These are phyloP conservation scores for Corapipo altera DNA, from an alignment of 2,113 vertebrate genomes.

Conservation along the genomic window DNA sequence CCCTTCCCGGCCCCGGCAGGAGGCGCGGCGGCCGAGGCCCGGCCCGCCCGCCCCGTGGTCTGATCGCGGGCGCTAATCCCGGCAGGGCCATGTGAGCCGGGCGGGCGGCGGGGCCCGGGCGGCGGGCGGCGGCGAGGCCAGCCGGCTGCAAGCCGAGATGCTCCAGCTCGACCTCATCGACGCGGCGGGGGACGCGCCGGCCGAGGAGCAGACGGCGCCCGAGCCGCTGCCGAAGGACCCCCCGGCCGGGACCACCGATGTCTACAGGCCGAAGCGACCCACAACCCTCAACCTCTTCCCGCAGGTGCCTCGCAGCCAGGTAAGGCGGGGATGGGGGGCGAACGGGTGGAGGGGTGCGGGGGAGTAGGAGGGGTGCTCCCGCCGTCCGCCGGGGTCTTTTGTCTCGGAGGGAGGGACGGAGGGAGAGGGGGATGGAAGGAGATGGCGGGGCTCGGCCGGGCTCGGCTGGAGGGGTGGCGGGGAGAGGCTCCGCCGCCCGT, in stretches of 20 bases:
- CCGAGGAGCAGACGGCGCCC: slow-evolving; percentile 67
- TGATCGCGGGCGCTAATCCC: slow-evolving; percentile 66
- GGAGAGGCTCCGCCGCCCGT: not conserved
- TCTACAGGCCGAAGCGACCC: slow-evolving; percentile 92
- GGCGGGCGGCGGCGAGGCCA: slow-evolving; percentile 80
- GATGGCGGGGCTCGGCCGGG: no score
- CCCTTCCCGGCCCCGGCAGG: not conserved
- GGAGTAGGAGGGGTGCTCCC: not conserved
- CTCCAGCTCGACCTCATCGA: slow-evolving; percentile 94
- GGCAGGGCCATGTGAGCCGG: slow-evolving; percentile 84
- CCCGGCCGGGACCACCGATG: slow-evolving; percentile 82
- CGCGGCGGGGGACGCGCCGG: slow-evolving; percentile 80
- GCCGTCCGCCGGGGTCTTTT: not conserved
- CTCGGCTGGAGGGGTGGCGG: not conserved
- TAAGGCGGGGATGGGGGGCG: slow-evolving; percentile 23
- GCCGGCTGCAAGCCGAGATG: slow-evolving; percentile 91
- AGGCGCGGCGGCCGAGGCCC: not conserved
- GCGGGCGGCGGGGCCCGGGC: slow-evolving; percentile 77
- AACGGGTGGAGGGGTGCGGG: not conserved
- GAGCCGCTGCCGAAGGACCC: slow-evolving; percentile 70
- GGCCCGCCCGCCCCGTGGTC: not conserved
- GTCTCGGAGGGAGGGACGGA: not conserved
- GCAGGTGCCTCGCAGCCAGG: slow-evolving; percentile 94
- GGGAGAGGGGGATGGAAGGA: not conserved
- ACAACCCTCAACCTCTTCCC: slow-evolving; percentile 97